phyloP scores from a whole-genome alignment of 2,888 invertebrate genomes.

The Axea sp. region DNA sequence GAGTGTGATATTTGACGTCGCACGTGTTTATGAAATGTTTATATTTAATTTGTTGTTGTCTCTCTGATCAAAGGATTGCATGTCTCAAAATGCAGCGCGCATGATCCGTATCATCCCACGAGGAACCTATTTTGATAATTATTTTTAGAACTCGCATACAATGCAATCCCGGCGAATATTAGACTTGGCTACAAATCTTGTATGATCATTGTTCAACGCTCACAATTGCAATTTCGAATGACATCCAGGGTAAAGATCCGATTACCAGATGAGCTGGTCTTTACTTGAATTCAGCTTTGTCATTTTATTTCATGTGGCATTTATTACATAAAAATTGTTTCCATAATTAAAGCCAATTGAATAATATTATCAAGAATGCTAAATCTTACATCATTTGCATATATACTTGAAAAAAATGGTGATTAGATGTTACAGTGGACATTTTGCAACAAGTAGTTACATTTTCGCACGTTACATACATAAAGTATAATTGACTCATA shows the following conservation, averaged over 20 bases:
- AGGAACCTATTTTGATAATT: constrained; percentile 54
- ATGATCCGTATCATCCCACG: constrained; percentile 50
- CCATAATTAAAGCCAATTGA: too few species aligned
- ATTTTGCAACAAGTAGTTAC: constrained; percentile 21
- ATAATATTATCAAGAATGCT: too few species aligned
- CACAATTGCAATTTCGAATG: too few species aligned
- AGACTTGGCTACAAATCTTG: constrained; percentile 21
- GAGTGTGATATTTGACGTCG: constrained; percentile 2
- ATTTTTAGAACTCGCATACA: constrained; percentile 52
- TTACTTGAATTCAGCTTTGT: too few species aligned
- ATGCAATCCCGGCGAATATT: constrained; percentile 27
- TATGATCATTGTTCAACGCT: constrained; percentile 16
- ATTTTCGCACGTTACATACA: constrained; percentile 42
- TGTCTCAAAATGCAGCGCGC: constrained; percentile 29
- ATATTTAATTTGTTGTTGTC: constrained; percentile 54
- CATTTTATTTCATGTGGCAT: too few species aligned
- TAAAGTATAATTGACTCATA: constrained; percentile 55
- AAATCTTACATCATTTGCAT: too few species aligned
- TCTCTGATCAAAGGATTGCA: constrained; percentile 36
- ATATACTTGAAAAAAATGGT: too few species aligned
- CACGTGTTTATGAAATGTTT: constrained; percentile 41
- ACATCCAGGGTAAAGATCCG: too few species aligned
- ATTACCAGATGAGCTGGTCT: too few species aligned
- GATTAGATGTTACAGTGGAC: neutral
- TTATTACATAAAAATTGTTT: too few species aligned